Evolutionary conservation across 2,113 vertebrate genomes (phyloP).

Genomic region (Paralichthys olivaceus): DNA sequence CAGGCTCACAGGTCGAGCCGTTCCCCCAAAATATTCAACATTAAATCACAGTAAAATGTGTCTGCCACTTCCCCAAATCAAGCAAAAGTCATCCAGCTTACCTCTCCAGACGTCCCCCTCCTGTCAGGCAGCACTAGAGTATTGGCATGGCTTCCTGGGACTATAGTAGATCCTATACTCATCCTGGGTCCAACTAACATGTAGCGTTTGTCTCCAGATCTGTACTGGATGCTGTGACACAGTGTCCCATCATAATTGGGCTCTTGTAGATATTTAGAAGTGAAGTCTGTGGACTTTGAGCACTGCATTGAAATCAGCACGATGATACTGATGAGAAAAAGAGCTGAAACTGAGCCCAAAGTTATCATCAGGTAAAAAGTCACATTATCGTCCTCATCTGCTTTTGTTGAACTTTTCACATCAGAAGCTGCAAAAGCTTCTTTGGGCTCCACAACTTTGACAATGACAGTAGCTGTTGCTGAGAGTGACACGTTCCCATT

Average conservation of each 20-base stretch:
- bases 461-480: slow-evolving; percentile 18
- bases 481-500: slow-evolving; percentile 21
- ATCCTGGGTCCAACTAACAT: slow-evolving; percentile 60
- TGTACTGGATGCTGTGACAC: slow-evolving; percentile 29
- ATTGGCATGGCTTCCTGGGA: slow-evolving; percentile 45
- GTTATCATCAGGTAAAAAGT: slow-evolving; percentile 21
- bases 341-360: slow-evolving; percentile 12
- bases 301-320: slow-evolving; percentile 22
- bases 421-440: slow-evolving; percentile 22
- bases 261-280: slow-evolving; percentile 19
- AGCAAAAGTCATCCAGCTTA: neutral
- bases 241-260: slow-evolving; percentile 9
- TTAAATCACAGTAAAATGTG: neutral
- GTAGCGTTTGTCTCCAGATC: slow-evolving; percentile 35
- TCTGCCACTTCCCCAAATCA: neutral
- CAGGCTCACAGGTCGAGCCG: neutral
- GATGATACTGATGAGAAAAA: slow-evolving; percentile 11
- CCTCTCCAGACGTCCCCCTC: slow-evolving; percentile 24
- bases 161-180: slow-evolving; percentile 66
- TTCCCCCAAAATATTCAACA: neutral
- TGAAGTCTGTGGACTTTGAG: slow-evolving; percentile 8
- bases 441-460: slow-evolving; percentile 25
- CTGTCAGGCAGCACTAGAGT: slow-evolving; percentile 36
- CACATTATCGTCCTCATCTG: neutral
- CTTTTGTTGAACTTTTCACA: slow-evolving; percentile 2